Conservation (phyloP, 2,113 vertebrate genomes). For the Chrysochloris asiatica region DNA sequence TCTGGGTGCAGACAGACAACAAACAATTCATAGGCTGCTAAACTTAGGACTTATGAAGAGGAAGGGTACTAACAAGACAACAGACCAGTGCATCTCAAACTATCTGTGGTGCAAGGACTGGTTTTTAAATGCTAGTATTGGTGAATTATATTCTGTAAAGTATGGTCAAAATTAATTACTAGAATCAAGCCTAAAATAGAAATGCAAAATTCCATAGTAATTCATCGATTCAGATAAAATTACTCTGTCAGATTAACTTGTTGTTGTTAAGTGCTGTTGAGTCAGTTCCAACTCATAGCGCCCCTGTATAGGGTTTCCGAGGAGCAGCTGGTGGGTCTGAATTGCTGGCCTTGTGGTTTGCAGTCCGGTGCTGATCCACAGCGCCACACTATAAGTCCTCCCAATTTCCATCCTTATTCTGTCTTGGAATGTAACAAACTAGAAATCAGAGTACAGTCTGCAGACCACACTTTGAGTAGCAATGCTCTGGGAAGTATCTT, state of each 20-base stretch:
- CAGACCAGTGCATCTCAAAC: constrained; percentile 13
- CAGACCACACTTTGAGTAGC: neutral
- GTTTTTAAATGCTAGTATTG: constrained; percentile 28
- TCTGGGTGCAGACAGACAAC: neutral
- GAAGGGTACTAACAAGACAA: neutral
- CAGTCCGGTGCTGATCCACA: no score
- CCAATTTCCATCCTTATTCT: neutral
- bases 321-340: no score
- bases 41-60: neutral
- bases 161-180: constrained; percentile 35
- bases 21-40: neutral
- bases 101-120: neutral
- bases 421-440: no score
- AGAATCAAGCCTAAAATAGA: constrained; percentile 15
- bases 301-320: no score
- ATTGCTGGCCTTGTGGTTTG: no score
- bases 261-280: constrained; percentile 22
- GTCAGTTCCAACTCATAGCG: no score
- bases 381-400: no score
- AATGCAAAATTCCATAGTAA: neutral
- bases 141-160: neutral
- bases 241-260: constrained; percentile 1
- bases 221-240: constrained; percentile 12
- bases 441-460: neutral
- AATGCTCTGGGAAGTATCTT: neutral